Base-by-base conservation (phyloP, 2,888 invertebrate species). In the Sylvicola cinctus region DNA sequence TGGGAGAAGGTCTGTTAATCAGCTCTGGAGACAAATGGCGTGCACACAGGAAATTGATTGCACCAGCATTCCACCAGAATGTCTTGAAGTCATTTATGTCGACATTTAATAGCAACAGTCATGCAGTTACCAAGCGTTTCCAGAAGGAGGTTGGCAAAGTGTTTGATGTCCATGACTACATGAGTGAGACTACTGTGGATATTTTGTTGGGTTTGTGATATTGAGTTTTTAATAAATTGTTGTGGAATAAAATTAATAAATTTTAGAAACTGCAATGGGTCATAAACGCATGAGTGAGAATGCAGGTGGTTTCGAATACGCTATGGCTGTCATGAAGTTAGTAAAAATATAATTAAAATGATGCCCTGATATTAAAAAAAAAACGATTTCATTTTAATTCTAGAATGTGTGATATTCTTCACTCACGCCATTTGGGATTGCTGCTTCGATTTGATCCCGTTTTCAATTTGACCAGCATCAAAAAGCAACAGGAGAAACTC, bases 291-390 rank as follows among this genome's bases (percentile, higher is more conserved):
- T 74, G 27, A 72, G 79, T 53, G 67, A 75, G 49, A 65, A 68
- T 51, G 63, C 68, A 47, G 59, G 67, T 45, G 79, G 80, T 34
- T 76, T 70, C 47, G 77, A 81, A 46, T 83, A 83, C 46, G 81
- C 81, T 4, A 72, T 77, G 70, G 81, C 81, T 39, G 81, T 81
- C 0, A 79, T 81, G 70, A 79, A 81, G 58, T 63, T n/a, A n/a
- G n/a, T n/a, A n/a, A n/a, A n/a, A n/a, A n/a, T n/a, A n/a, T n/a
- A n/a, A n/a, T n/a, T n/a, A n/a, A n/a, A n/a, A n/a, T n/a, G n/a
- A 32, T 38, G 28, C 12, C 36, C 32, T n/a, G n/a, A n/a, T n/a
- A n/a, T n/a, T n/a, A n/a, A 16, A 26, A 25, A 25, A 8, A 8
- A 8, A 25, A 8, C 11, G 11, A 25, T 25, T 32, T 11, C 26